phyloP scores from a whole-genome alignment of 2,113 vertebrate species.

The cat (Felis catus) region F.catus_Fca126_mat1.0 CM031412.1:174177001-174177500 shows the following conservation, averaged over 20 bases:
- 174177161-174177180: neutral
- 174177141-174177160: neutral
- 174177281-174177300: neutral
- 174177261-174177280: neutral
- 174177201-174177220: neutral
- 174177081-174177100: neutral
- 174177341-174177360: neutral
- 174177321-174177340: neutral
- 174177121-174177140: neutral
- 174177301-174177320: neutral
- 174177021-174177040: neutral
- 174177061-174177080: neutral
- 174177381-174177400: neutral
- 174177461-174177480: neutral
- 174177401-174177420: neutral
- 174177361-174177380: neutral
- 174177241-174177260: neutral
- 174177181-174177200: neutral
- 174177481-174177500: neutral
- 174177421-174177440: neutral
- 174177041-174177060: neutral
- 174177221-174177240: neutral
- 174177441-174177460: neutral
- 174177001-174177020: neutral
- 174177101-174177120: neutral